Conservation (phyloP, 1,140 invertebrate genomes). For the Fopius arisanus region DNA sequence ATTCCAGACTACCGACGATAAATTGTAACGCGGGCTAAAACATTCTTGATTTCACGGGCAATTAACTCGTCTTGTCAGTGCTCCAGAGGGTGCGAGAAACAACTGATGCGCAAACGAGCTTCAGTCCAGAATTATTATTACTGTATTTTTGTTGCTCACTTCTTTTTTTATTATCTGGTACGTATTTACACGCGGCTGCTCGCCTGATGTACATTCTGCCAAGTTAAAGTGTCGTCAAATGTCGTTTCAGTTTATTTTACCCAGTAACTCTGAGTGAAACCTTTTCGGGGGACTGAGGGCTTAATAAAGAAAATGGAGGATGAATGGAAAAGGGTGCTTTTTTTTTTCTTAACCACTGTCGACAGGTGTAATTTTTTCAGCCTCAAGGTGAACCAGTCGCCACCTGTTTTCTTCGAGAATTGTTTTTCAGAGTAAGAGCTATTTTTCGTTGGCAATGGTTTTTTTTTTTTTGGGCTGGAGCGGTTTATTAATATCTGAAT, state of each 20-base stretch:
- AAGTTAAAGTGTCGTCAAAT: slow-evolving; percentile 5
- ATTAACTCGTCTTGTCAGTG: slow-evolving; percentile 21
- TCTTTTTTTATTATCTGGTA: background rate
- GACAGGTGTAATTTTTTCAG: slow-evolving; percentile 26
- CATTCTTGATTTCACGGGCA: slow-evolving; percentile 28
- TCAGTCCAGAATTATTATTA: slow-evolving; percentile 15
- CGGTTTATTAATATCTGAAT: no score
- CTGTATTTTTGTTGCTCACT: background rate
- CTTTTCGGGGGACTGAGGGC: slow-evolving; percentile 24
- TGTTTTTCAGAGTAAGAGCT: slow-evolving; percentile 25
- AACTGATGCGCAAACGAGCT: slow-evolving; percentile 4
- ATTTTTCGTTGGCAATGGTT: background rate
- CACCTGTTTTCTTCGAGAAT: slow-evolving; percentile 43
- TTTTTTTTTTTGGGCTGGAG: no score
- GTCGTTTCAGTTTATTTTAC: background rate
- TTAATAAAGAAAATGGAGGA: background rate
- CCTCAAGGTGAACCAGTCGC: slow-evolving; percentile 45
- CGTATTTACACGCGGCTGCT: background rate
- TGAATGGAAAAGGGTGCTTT: no score
- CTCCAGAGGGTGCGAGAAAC: slow-evolving; percentile 11
- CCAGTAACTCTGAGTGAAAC: background rate
- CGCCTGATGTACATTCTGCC: background rate
- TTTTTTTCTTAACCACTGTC: no score
- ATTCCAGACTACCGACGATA: slow-evolving; percentile 22
- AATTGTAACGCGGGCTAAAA: slow-evolving; percentile 33